These are phyloP conservation scores for Dioctria rufipes DNA, from an alignment of 2,888 invertebrate genomes.

Conservation along the genomic window DNA sequence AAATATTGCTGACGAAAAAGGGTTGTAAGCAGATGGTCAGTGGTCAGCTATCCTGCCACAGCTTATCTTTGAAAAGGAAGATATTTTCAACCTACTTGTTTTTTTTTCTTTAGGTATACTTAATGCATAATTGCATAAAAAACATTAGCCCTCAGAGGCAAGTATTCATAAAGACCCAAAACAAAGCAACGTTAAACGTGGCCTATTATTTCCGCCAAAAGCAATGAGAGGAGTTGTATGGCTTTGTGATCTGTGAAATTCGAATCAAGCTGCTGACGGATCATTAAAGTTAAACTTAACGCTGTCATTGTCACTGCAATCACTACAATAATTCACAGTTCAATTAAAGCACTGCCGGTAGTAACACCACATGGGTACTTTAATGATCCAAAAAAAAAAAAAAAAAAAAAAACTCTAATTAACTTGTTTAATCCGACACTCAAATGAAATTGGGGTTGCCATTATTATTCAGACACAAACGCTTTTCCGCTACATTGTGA, in stretches of 20 bases:
- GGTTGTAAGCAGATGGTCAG: constrained; percentile 39
- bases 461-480: background rate
- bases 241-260: constrained; percentile 27
- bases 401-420: constrained; percentile 13
- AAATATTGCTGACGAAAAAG: constrained; percentile 26
- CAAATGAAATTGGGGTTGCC: background rate
- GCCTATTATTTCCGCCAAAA: constrained; percentile 24
- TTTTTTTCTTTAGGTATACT: too few relatives aligned
- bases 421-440: constrained; percentile 40
- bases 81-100: background rate
- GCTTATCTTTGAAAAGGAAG: background rate
- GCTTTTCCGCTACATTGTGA: constrained; percentile 2
- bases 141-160: background rate
- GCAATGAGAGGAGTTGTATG: background rate
- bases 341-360: background rate
- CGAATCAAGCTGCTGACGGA: constrained; percentile 24
- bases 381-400: constrained; percentile 15
- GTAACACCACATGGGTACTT: background rate
- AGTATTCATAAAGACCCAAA: background rate
- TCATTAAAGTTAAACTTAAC: constrained; percentile 44
- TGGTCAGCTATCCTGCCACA: constrained; percentile 12
- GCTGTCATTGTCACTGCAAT: constrained; percentile 26
- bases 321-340: background rate
- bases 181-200: background rate
- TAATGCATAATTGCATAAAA: too few relatives aligned